Evolutionary conservation across 1,140 invertebrate species (phyloP).

Genomic region (Trichoplusia ni): DNA sequence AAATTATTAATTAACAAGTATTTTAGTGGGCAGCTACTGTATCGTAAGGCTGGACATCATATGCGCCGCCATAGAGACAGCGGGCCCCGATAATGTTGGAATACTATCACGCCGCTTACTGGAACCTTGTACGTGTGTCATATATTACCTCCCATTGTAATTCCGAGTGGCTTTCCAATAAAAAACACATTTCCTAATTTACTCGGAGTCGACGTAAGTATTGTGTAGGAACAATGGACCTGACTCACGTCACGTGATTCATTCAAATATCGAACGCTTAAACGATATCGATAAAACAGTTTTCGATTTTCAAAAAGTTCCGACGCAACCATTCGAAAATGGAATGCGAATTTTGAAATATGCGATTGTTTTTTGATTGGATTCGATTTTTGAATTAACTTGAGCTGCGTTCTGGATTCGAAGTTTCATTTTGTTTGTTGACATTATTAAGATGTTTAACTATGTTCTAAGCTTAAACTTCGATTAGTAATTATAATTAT

Average conservation of each 20-base stretch:
- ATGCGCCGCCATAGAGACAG: conserved; percentile 39
- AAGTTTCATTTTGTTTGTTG: no score
- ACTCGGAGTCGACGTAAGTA: conserved; percentile 60
- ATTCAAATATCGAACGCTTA: conserved; percentile 64
- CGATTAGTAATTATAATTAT: no score
- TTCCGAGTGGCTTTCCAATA: conserved; percentile 74
- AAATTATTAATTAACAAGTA: conserved; percentile 11
- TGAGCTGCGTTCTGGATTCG: background rate
- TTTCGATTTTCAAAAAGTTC: conserved; percentile 30
- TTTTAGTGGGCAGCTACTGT: conserved; percentile 17
- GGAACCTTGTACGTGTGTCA: conserved; percentile 70
- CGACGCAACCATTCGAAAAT: background rate
- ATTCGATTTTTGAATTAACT: background rate
- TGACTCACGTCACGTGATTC: conserved; percentile 74
- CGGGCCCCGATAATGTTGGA: conserved; percentile 55
- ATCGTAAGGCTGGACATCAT: conserved; percentile 20
- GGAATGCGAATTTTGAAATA: conserved; percentile 5
- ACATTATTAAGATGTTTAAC: no score
- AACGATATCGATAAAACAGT: conserved; percentile 44
- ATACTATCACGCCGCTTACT: conserved; percentile 73
- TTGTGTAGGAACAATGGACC: conserved; percentile 72
- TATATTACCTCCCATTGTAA: conserved; percentile 66
- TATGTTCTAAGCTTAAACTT: no score
- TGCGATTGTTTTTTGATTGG: conserved; percentile 7
- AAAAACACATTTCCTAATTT: conserved; percentile 80